phyloP scores from a whole-genome alignment of 1,140 invertebrate species.

The Lasioglossum albipes region DNA sequence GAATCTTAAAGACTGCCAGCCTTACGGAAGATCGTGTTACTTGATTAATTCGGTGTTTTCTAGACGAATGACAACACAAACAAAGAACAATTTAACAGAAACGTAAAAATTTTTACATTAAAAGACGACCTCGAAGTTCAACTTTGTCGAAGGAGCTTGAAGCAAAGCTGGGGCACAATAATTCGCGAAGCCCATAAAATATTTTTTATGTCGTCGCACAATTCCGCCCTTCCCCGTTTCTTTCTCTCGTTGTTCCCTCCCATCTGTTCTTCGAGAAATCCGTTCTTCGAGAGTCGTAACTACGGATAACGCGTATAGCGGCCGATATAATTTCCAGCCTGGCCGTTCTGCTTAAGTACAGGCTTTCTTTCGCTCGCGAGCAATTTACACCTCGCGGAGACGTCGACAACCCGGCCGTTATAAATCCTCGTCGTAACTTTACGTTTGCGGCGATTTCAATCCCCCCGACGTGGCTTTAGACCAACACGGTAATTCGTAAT shows the following conservation, averaged over 20 bases:
- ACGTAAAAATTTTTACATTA: no score
- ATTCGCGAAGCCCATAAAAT: no score
- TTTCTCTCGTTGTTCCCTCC: not conserved
- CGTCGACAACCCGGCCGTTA: slow-evolving; percentile 34
- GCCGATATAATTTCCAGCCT: slow-evolving; percentile 48
- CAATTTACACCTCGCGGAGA: slow-evolving; percentile 51
- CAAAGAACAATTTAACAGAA: no score
- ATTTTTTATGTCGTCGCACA: not conserved
- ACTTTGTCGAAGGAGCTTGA: no score
- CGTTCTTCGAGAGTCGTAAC: slow-evolving; percentile 38
- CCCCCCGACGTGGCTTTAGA: slow-evolving; percentile 66
- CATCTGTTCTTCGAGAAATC: not conserved
- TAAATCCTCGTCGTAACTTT: slow-evolving; percentile 76
- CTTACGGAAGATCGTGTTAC: no score
- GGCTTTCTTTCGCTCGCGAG: slow-evolving; percentile 48
- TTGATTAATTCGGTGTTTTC: no score
- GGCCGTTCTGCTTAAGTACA: slow-evolving; percentile 33
- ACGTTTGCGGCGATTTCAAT: slow-evolving; percentile 77
- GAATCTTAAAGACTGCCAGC: no score
- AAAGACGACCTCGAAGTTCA: no score
- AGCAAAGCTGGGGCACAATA: no score
- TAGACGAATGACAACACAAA: no score
- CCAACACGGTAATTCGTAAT: slow-evolving; percentile 75
- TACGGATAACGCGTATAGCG: slow-evolving; percentile 47
- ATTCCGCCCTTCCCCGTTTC: not conserved